A percentile compares a stretch with the other conserved stretches of the same genome.
Conservation (phyloP, 2,888 invertebrate genomes). For the Stenotaenia linearis region DNA sequence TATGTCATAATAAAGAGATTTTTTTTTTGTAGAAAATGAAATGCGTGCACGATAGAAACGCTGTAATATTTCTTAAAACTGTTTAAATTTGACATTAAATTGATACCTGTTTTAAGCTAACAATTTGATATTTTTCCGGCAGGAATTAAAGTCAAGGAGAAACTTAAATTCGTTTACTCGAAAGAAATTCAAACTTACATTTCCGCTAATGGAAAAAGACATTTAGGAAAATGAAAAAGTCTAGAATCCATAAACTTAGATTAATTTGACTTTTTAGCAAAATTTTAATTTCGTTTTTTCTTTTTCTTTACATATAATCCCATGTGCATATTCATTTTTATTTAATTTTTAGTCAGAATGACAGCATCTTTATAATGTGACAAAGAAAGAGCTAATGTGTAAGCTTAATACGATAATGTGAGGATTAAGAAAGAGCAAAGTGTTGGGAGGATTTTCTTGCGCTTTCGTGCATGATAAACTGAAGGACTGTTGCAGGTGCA, state of each 20-base stretch:
- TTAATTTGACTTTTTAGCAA: background rate
- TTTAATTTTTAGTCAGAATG: background rate
- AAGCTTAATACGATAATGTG: background rate
- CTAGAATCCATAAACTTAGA: background rate
- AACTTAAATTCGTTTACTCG: no score
- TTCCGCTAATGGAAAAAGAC: background rate
- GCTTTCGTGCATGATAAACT: slow-evolving; percentile 10
- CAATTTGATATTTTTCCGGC: no score
- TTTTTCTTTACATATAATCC: background rate
- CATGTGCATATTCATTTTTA: background rate
- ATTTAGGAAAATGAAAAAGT: background rate
- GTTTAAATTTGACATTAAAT: no score
- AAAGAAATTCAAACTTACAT: no score
- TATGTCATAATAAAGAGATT: background rate
- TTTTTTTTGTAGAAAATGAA: background rate
- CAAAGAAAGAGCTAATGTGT: background rate
- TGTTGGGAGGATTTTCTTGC: background rate
- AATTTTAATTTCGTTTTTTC: background rate
- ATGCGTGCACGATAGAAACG: background rate
- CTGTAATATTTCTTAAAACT: background rate
- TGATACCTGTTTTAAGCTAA: no score
- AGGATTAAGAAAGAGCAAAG: background rate
- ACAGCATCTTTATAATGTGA: background rate
- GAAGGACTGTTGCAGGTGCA: background rate
- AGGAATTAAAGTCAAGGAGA: no score